These are phyloP conservation scores for Drosophila leontia DNA, from an alignment of 1,140 invertebrate species.

Conservation along the genomic window DNA sequence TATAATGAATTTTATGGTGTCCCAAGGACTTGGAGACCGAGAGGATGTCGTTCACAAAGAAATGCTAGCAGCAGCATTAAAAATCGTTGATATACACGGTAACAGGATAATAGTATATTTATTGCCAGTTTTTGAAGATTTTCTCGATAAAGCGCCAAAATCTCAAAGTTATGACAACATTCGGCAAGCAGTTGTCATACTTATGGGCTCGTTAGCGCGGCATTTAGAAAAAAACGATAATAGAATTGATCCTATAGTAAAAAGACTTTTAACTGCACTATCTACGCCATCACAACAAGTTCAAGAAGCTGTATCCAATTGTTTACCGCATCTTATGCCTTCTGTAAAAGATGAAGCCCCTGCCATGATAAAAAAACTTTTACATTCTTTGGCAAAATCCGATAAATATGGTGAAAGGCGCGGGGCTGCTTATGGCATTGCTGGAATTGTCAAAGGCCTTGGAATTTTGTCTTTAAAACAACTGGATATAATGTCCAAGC, in stretches of 20 bases:
- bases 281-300: slow-evolving; percentile 99
- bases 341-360: slow-evolving; percentile 96
- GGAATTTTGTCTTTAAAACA: slow-evolving; percentile 98
- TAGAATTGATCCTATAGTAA: slow-evolving; percentile 96
- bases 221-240: slow-evolving; percentile 97
- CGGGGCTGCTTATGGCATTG: slow-evolving; percentile 95
- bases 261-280: slow-evolving; percentile 94
- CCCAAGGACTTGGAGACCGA: slow-evolving; percentile 94
- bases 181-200: slow-evolving; percentile 97
- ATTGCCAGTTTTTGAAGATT: slow-evolving; percentile 95
- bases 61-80: slow-evolving; percentile 97
- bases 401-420: slow-evolving; percentile 96
- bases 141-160: slow-evolving; percentile 95
- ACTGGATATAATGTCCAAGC: slow-evolving; percentile 96
- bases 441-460: slow-evolving; percentile 96
- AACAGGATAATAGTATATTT: slow-evolving; percentile 91
- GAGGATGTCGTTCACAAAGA: slow-evolving; percentile 92
- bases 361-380: slow-evolving; percentile 93
- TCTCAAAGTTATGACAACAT: slow-evolving; percentile 96
- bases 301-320: slow-evolving; percentile 99
- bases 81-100: slow-evolving; percentile 95
- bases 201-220: slow-evolving; percentile 97
- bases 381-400: slow-evolving; percentile 95
- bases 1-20: slow-evolving; percentile 94
- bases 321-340: slow-evolving; percentile 96